These are phyloP conservation scores for Ctenicera cuprea DNA, from an alignment of 2,888 invertebrate species.

Conservation along the genomic window DNA sequence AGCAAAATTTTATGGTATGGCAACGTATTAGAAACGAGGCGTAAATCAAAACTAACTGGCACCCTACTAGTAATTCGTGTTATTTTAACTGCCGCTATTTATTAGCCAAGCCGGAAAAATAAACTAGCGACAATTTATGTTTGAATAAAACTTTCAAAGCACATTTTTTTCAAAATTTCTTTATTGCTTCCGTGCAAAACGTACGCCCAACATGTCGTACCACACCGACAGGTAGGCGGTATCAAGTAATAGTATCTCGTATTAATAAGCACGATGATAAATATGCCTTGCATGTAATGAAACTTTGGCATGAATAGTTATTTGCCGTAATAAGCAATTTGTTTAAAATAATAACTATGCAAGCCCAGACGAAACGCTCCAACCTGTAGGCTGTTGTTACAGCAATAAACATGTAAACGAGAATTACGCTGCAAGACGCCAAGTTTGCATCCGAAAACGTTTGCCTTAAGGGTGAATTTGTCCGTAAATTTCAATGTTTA, in stretches of 20 bases:
- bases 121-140: constrained; percentile 17
- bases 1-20: not conserved
- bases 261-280: constrained; percentile 32
- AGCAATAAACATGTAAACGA: constrained; percentile 17
- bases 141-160: not conserved
- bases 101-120: constrained; percentile 4
- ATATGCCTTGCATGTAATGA: constrained; percentile 37
- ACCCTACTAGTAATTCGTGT: not conserved
- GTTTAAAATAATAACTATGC: constrained; percentile 36
- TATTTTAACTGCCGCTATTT: not conserved
- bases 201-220: constrained; percentile 2
- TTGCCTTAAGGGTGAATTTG: too few relatives aligned
- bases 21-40: not conserved
- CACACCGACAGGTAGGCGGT: constrained; percentile 12
- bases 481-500: not conserved
- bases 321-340: constrained; percentile 44
- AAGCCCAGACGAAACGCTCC: constrained; percentile 7
- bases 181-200: constrained; percentile 13
- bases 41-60: constrained; percentile 17
- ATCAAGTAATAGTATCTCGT: constrained; percentile 17
- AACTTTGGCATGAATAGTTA: constrained; percentile 40
- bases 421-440: not conserved
- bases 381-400: constrained; percentile 17
- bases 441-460: not conserved
- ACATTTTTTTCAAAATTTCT: not conserved